phyloP scores from a whole-genome alignment of 2,888 invertebrate species.

The Leucozona laternaria region DNA sequence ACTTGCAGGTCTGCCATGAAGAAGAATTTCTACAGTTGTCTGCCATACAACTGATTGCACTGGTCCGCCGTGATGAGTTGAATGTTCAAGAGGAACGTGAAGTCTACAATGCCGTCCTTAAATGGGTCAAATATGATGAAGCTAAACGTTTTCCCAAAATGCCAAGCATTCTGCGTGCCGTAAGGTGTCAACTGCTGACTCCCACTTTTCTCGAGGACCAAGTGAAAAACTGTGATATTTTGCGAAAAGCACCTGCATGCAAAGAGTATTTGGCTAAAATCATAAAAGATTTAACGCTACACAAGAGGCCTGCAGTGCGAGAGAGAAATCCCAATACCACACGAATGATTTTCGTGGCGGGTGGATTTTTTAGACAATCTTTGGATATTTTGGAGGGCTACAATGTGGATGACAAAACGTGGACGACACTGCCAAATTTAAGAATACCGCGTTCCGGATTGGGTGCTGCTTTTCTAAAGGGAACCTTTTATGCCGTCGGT shows the following conservation, averaged over 20 bases:
- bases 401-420: conserved; percentile 93
- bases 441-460: conserved; percentile 94
- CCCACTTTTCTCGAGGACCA: conserved; percentile 96
- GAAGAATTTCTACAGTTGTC: conserved; percentile 95
- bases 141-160: conserved; percentile 93
- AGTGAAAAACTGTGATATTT: conserved; percentile 94
- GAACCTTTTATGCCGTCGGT: conserved; percentile 95
- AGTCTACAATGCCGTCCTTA: conserved; percentile 95
- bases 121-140: conserved; percentile 96
- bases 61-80: conserved; percentile 95
- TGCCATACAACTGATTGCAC: conserved; percentile 90
- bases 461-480: conserved; percentile 93
- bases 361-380: conserved; percentile 94
- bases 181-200: conserved; percentile 95
- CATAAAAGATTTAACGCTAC: conserved; percentile 94
- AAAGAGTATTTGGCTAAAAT: conserved; percentile 95
- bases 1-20: conserved; percentile 91
- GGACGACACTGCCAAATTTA: conserved; percentile 92
- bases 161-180: conserved; percentile 94
- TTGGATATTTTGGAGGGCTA: conserved; percentile 94
- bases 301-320: conserved; percentile 93
- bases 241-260: conserved; percentile 94
- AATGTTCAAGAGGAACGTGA: conserved; percentile 96
- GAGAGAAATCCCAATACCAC: conserved; percentile 95
- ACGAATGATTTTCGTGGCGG: conserved; percentile 95